Evolutionary conservation across 2,797 vertebrate species (phyloP).

Genomic region (Halcyon chelicuti): DNA sequence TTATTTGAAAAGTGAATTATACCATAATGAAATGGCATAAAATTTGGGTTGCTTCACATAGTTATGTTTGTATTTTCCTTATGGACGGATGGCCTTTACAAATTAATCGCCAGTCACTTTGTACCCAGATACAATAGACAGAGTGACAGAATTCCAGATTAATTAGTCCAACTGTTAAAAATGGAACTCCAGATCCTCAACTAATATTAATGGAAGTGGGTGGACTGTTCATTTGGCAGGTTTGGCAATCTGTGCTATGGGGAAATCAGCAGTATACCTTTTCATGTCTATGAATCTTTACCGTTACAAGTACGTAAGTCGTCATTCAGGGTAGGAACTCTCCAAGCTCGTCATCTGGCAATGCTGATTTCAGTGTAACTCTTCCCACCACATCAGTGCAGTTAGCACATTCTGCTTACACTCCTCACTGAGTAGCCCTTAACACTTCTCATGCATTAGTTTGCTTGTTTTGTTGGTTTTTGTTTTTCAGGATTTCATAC

Average conservation of each 20-base stretch:
- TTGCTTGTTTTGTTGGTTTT: neutral
- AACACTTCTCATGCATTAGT: neutral
- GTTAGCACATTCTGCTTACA: neutral
- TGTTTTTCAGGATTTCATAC: neutral
- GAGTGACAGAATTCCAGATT: neutral
- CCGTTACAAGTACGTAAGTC: neutral
- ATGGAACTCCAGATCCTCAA: neutral
- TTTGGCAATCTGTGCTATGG: neutral
- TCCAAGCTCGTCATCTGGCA: neutral
- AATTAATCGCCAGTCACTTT: neutral
- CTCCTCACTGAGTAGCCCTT: neutral
- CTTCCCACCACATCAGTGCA: neutral
- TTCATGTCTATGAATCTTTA: neutral
- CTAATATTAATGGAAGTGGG: neutral
- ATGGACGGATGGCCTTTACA: neutral
- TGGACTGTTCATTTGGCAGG: neutral
- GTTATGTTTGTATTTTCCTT: constrained; percentile 3
- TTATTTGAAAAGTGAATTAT: neutral
- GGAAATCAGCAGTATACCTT: neutral
- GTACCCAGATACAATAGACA: neutral
- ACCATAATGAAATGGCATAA: neutral
- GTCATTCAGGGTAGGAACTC: neutral
- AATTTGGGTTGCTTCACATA: neutral
- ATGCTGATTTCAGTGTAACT: neutral
- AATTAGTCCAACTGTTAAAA: neutral